Evolutionary conservation across 2,797 vertebrate species (phyloP).

Genomic region (Pterois miles): DNA sequence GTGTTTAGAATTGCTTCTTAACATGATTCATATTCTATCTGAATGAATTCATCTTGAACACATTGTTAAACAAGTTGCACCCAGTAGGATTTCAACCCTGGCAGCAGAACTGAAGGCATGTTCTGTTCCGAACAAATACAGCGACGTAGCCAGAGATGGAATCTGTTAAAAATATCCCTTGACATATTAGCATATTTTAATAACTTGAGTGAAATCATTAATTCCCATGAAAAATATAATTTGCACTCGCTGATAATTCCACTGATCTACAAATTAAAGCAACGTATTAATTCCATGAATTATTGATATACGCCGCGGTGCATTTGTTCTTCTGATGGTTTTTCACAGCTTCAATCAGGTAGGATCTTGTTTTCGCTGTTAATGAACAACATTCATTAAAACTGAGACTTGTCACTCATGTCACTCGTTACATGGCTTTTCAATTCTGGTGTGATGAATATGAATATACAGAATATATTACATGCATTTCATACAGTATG

Average conservation of each 20-base stretch:
- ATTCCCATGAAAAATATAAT: slow-evolving; percentile 56
- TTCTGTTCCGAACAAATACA: slow-evolving; percentile 41
- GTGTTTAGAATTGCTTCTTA: slow-evolving; percentile 64
- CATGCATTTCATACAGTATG: background rate
- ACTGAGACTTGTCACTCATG: background rate
- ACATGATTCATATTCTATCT: slow-evolving; percentile 59
- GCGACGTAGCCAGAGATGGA: slow-evolving; percentile 18
- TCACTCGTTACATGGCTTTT: background rate
- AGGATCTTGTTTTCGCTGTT: background rate
- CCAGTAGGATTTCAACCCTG: slow-evolving; percentile 41
- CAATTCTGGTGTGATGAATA: background rate
- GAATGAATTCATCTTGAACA: slow-evolving; percentile 64
- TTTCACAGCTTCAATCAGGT: slow-evolving; percentile 14
- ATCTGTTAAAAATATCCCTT: slow-evolving; percentile 34
- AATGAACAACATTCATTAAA: background rate
- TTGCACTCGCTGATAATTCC: slow-evolving; percentile 40
- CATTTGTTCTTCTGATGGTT: background rate
- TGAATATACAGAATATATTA: no score
- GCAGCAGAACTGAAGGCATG: slow-evolving; percentile 50
- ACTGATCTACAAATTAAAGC: slow-evolving; percentile 39
- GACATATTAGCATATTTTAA: slow-evolving; percentile 64
- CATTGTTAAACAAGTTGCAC: slow-evolving; percentile 57
- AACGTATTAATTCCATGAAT: slow-evolving; percentile 29
- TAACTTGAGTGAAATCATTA: slow-evolving; percentile 57
- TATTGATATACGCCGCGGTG: slow-evolving; percentile 27